Conservation (phyloP, 2,113 vertebrate genomes). For the Gasterosteus aculeatus region DNA sequence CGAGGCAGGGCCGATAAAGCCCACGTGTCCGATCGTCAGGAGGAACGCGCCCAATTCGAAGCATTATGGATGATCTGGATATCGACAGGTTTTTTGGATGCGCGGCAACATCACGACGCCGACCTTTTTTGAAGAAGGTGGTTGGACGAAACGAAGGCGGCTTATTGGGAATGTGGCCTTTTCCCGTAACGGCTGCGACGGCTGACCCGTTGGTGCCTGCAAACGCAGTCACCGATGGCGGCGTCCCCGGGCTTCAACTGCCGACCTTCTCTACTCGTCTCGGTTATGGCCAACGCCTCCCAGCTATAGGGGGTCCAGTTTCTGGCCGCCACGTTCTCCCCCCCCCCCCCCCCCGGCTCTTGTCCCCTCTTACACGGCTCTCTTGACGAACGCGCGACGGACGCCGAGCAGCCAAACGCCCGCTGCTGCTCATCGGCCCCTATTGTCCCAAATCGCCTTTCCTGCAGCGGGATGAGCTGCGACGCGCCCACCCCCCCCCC, state of each 20-base stretch:
- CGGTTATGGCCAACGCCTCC: not conserved
- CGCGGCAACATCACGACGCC: not conserved
- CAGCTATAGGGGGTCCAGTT: not conserved
- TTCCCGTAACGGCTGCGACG: no score
- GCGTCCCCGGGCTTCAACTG: not conserved
- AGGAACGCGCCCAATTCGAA: no score
- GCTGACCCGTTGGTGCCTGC: no score
- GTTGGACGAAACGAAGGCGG: not conserved
- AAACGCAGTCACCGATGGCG: no score
- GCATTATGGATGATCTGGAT: no score
- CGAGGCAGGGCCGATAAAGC: no score
- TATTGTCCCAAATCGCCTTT: conserved; percentile 57
- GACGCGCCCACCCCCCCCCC: no score
- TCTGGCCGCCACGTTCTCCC: not conserved
- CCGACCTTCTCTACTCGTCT: not conserved
- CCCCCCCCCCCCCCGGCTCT: not conserved
- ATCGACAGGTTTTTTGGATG: not conserved
- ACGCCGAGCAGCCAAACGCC: conserved; percentile 15
- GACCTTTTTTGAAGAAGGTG: not conserved
- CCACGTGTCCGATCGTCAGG: no score
- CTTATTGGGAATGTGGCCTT: no score
- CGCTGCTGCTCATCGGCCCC: conserved; percentile 63
- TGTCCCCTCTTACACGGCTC: not conserved
- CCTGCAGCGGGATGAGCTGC: conserved; percentile 48
- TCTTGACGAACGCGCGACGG: conserved; percentile 15